Base-by-base conservation (phyloP, 2,113 vertebrate species). In the Ciconia stormi region DNA sequence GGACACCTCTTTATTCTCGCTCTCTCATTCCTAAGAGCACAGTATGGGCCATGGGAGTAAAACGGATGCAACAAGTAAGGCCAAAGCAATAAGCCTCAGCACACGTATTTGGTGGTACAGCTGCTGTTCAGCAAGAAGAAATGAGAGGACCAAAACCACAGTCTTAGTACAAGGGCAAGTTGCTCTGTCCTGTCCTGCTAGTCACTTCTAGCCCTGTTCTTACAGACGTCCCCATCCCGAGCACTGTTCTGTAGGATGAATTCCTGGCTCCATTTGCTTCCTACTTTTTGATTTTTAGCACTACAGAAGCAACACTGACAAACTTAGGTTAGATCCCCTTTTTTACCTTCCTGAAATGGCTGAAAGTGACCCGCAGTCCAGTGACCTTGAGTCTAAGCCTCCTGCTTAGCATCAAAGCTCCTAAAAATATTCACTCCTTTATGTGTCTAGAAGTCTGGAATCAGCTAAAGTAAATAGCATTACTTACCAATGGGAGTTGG, bases 401-500 rank as follows among this genome's bases (percentile, higher is more conserved):
- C 47, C 61, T 27, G 49, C 69, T 79, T 87, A 65, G 77, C 49
- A 42, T 59, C 89, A 93, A 94, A 94, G 65, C 70, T 76, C 89
- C 90, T 87, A 81, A 89, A 91, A 95, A 91, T 90, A 93, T 47
- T 91, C 62, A 46, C 53, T 87, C 26, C n/a, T 93, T 93, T 90
- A 10, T 74, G 42, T 4, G 38, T 22, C 83, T n/a, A 14, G 12
- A 93, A 89, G 73, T 74, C 91, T 94, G 61, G 84, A 79, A 91
- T 91, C 84, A 61, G 93, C 93, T 90, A 22, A 83, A 94, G 32
- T 73, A 95, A 97, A 89, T 69, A 94, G 70, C 70, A 93, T 94
- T 96, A 69, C 26, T 87, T 65, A 38, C 38, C 38, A 9, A 38
- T 38, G 38, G 67, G 83, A 93, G 77, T 70, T 34, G 61, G 47